These are phyloP conservation scores for Taeniopygia guttata DNA, from an alignment of 2,797 vertebrate species.

Conservation along the genomic window DNA sequence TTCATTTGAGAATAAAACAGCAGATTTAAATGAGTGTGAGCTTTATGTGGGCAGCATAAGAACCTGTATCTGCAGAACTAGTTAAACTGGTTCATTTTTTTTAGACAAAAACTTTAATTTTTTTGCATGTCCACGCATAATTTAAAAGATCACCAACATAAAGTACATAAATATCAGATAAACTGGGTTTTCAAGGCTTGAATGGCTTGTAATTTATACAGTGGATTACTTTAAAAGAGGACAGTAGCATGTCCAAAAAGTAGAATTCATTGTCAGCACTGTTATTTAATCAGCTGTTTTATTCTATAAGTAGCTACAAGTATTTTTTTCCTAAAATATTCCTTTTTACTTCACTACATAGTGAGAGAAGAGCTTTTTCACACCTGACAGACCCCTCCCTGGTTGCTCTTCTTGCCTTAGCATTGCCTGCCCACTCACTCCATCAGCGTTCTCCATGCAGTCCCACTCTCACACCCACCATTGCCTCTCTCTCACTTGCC, in stretches of 20 bases:
- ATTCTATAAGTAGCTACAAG: neutral
- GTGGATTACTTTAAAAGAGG: neutral
- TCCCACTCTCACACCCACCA: rapidly evolving
- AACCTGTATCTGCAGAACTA: neutral
- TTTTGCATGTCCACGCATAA: neutral
- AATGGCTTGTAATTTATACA: neutral
- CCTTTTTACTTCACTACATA: neutral
- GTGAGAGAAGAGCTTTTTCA: neutral
- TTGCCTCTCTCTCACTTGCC: rapidly evolving
- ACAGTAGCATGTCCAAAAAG: neutral
- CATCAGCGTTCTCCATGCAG: rapidly evolving
- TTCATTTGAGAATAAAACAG: neutral
- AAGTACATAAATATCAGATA: neutral
- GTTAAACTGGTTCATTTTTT: neutral
- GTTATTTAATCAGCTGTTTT: neutral
- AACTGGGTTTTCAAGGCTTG: neutral
- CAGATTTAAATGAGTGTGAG: neutral
- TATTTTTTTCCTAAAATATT: neutral
- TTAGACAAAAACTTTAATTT: neutral
- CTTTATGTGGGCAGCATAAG: neutral
- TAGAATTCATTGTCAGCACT: neutral
- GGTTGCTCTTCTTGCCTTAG: neutral
- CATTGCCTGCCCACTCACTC: rapidly evolving
- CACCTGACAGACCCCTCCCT: neutral
- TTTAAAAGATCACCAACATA: neutral